Evolutionary conservation across 2,113 vertebrate genomes (phyloP).

Genomic region (Petroica traversi): DNA sequence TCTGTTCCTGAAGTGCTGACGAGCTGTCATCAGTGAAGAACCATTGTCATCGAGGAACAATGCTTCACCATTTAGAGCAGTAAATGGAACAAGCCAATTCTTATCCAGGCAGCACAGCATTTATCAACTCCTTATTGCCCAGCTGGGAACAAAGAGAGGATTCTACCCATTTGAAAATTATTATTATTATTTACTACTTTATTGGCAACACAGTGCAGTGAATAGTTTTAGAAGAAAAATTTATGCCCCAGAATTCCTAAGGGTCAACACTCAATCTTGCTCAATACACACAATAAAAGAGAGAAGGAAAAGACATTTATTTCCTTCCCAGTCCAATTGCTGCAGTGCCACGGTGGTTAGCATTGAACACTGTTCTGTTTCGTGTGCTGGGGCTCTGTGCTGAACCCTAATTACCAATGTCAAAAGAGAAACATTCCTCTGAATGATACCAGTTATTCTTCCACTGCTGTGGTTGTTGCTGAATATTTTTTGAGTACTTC

Average conservation of each 20-base stretch:
- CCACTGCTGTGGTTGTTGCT: not conserved
- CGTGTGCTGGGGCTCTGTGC: not conserved
- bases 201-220: constrained; percentile 28
- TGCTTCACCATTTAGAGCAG: constrained; percentile 42
- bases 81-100: constrained; percentile 47
- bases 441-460: not conserved
- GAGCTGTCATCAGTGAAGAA: constrained; percentile 30
- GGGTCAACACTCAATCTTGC: constrained; percentile 11
- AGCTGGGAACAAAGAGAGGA: constrained; percentile 30
- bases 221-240: constrained; percentile 30
- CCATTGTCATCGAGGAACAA: constrained; percentile 28
- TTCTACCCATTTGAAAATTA: constrained; percentile 58
- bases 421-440: not conserved
- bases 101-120: constrained; percentile 15
- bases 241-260: constrained; percentile 38
- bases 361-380: not conserved
- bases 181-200: constrained; percentile 56
- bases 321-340: not conserved
- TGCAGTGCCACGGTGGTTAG: not conserved
- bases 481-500: not conserved
- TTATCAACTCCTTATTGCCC: constrained; percentile 47
- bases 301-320: constrained; percentile 18
- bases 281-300: constrained; percentile 30
- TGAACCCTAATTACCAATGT: not conserved
- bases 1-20: not conserved